These are phyloP conservation scores for Muntiacus muntjak DNA, from an alignment of 2,113 vertebrate genomes.

Conservation along the genomic window DNA sequence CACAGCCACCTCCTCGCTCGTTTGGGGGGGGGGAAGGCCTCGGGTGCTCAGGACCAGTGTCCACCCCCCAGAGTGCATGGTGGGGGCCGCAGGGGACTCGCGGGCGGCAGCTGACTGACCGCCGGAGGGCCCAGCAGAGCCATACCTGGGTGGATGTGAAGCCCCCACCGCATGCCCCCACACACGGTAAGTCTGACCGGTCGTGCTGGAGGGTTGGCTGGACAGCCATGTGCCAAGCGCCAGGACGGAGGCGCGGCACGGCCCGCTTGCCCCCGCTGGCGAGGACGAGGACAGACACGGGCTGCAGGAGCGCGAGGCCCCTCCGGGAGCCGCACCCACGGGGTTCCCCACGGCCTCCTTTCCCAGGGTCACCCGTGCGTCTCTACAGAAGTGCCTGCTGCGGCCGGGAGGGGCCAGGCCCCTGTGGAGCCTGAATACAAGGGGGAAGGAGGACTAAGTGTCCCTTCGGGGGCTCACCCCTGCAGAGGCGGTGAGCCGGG, in stretches of 20 bases:
- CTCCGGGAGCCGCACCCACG: accelerated
- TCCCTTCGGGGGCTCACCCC: neutral
- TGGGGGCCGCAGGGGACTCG: too few species aligned
- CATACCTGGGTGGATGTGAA: accelerated
- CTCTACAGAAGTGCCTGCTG: neutral
- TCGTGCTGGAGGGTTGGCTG: accelerated
- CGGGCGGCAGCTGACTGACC: neutral
- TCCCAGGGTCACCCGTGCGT: accelerated
- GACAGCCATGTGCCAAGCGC: neutral
- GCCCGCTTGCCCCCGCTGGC: neutral
- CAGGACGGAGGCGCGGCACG: neutral
- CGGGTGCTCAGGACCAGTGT: neutral
- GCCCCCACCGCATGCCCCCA: neutral
- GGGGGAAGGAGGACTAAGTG: neutral
- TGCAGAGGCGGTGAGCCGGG: accelerated
- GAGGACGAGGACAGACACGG: accelerated
- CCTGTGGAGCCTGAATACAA: neutral
- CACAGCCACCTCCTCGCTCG: neutral
- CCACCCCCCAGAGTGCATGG: accelerated
- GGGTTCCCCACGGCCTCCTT: neutral
- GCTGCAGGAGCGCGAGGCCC: accelerated
- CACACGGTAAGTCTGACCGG: neutral
- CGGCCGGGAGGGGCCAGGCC: neutral
- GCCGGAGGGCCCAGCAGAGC: accelerated
- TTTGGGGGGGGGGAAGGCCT: neutral